phyloP scores from a whole-genome alignment of 1,140 invertebrate genomes.

The Drosophila pseudoobscura region DNA sequence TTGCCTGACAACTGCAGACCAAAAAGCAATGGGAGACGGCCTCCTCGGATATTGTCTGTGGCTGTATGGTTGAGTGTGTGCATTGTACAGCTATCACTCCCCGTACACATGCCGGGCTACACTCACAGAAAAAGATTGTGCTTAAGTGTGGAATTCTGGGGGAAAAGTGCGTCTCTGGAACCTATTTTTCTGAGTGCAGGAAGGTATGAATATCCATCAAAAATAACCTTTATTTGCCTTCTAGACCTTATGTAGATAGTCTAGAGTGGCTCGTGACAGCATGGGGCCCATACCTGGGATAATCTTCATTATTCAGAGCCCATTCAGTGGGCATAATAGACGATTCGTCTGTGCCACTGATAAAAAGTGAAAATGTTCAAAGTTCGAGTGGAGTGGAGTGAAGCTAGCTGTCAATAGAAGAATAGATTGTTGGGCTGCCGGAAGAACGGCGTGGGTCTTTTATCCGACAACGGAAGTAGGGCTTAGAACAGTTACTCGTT shows the following conservation, averaged over 20 bases:
- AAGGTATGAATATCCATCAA: too few species aligned
- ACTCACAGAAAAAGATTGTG: too few species aligned
- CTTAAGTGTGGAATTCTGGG: too few species aligned
- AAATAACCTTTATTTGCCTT: too few species aligned
- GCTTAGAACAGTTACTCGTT: conserved; percentile 9
- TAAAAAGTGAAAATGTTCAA: conserved; percentile 49
- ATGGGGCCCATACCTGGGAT: conserved; percentile 30
- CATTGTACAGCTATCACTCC: background rate
- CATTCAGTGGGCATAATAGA: conserved; percentile 52
- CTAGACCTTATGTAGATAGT: background rate
- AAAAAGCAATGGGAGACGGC: conserved; percentile 46
- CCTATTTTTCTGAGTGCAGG: too few species aligned
- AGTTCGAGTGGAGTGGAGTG: conserved; percentile 11
- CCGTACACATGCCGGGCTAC: conserved; percentile 1
- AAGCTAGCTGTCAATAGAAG: too few species aligned
- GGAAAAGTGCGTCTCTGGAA: too few species aligned
- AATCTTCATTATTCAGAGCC: conserved; percentile 50
- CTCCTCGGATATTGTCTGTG: conserved; percentile 14
- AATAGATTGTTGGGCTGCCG: conserved; percentile 22
- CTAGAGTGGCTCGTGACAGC: conserved; percentile 28
- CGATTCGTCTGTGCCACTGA: conserved; percentile 46
- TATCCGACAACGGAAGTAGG: conserved; percentile 28
- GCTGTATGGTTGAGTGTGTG: background rate
- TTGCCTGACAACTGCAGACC: conserved; percentile 55
- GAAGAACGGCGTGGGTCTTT: conserved; percentile 29